phyloP scores from a whole-genome alignment of 2,797 vertebrate species.

The Lutjanus campechanus region DNA sequence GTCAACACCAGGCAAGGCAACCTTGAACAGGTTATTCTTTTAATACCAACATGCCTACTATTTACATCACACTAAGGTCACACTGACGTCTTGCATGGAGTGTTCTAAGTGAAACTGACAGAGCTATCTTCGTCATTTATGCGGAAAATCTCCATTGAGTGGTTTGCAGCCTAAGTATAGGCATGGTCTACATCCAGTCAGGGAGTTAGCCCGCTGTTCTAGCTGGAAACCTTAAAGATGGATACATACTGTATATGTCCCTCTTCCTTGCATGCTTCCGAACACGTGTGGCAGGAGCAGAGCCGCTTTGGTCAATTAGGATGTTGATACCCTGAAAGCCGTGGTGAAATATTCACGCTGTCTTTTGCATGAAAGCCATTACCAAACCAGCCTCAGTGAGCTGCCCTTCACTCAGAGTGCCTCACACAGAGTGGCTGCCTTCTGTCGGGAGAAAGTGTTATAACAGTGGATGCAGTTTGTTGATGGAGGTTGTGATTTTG shows the following conservation, averaged over 20 bases:
- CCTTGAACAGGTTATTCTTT: neutral
- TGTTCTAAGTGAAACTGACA: slow-evolving; percentile 35
- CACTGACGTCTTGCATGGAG: neutral
- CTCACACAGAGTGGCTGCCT: neutral
- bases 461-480: slow-evolving; percentile 3
- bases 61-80: slow-evolving; percentile 31
- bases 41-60: neutral
- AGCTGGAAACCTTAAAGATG: slow-evolving; percentile 19
- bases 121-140: slow-evolving; percentile 37
- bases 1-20: neutral
- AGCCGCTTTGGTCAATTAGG: slow-evolving; percentile 23
- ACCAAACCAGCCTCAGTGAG: slow-evolving; percentile 17
- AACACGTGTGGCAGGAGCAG: slow-evolving; percentile 9
- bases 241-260: neutral
- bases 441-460: neutral
- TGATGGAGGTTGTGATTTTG: neutral
- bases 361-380: slow-evolving; percentile 45
- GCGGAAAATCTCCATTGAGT: slow-evolving; percentile 50
- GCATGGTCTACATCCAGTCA: slow-evolving; percentile 17
- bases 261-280: slow-evolving; percentile 9
- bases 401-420: slow-evolving; percentile 18
- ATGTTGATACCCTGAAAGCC: slow-evolving; percentile 48
- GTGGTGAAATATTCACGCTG: slow-evolving; percentile 62
- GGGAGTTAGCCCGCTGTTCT: neutral
- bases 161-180: slow-evolving; percentile 48